Percentiles rank a stretch among this genome's conserved stretches.
These are phyloP conservation scores for Excalfactoria chinensis DNA, from an alignment of 2,113 vertebrate species.

Conservation along the genomic window DNA sequence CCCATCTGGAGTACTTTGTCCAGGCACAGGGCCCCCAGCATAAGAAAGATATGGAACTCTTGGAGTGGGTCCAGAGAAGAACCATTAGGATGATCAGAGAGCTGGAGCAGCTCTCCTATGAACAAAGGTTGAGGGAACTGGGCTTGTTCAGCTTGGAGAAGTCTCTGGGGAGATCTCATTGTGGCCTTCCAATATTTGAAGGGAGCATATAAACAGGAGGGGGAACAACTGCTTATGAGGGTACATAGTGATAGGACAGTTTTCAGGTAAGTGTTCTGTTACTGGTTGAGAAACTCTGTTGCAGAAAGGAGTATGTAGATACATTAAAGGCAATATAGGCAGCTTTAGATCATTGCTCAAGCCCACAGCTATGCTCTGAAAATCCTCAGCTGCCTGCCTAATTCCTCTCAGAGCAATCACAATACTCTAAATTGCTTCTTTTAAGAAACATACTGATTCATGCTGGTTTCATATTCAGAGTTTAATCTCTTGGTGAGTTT, in stretches of 20 bases:
- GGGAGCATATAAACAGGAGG: too few relatives aligned
- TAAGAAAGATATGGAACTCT: too few relatives aligned
- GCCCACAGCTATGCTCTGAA: not conserved
- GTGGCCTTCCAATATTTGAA: too few relatives aligned
- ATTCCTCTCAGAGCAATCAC: conserved; percentile 40
- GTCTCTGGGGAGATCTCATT: too few relatives aligned
- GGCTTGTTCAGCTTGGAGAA: too few relatives aligned
- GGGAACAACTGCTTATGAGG: too few relatives aligned
- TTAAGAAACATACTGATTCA: not conserved
- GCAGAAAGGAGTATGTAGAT: not conserved
- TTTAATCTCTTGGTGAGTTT: not conserved
- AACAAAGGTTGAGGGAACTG: too few relatives aligned
- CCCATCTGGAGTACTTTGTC: too few relatives aligned
- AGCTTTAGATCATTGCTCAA: conserved; percentile 40
- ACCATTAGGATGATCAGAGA: too few relatives aligned
- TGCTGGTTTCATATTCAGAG: not conserved
- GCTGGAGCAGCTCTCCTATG: too few relatives aligned
- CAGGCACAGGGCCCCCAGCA: too few relatives aligned
- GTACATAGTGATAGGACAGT: not conserved
- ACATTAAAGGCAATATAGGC: not conserved
- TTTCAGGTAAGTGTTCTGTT: conserved; percentile 20
- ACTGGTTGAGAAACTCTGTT: not conserved
- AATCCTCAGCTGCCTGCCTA: not conserved
- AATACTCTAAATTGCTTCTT: conserved; percentile 39
- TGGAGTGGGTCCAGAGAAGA: too few relatives aligned